phyloP scores from a whole-genome alignment of 2,797 vertebrate species.

The Carapus acus region DNA sequence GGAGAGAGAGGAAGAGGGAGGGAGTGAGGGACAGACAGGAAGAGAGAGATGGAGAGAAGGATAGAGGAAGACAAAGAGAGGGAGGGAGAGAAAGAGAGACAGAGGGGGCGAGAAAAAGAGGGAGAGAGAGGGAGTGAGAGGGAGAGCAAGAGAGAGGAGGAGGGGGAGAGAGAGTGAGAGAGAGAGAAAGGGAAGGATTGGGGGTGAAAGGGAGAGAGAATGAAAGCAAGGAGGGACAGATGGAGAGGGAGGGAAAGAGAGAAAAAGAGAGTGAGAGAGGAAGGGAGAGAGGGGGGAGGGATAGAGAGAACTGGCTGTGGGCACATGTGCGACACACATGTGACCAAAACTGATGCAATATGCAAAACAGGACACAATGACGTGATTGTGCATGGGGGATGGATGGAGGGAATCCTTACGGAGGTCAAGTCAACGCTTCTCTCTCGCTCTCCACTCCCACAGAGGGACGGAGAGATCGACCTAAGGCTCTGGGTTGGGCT shows the following conservation, averaged over 20 bases:
- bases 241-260: constrained; percentile 10
- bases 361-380: constrained; percentile 11
- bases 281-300: too few relatives aligned
- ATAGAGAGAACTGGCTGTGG: too few relatives aligned
- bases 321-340: too few relatives aligned
- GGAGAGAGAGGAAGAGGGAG: constrained; percentile 30
- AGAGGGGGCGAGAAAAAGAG: constrained; percentile 42
- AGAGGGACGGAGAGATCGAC: neutral
- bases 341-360: constrained; percentile 8
- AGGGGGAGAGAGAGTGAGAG: neutral
- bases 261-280: too few relatives aligned
- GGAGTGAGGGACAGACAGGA: constrained; percentile 13
- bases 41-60: constrained; percentile 4
- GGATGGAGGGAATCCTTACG: constrained; percentile 8
- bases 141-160: constrained; percentile 5
- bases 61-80: too few relatives aligned
- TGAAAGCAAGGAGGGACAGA: constrained; percentile 35
- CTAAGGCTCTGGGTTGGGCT: neutral
- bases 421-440: constrained; percentile 19
- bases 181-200: constrained; percentile 28
- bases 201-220: constrained; percentile 53
- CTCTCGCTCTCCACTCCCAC: constrained; percentile 2
- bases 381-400: constrained; percentile 16
- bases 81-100: constrained; percentile 50
- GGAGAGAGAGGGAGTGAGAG: constrained; percentile 24